These are phyloP conservation scores for Drosophila recens DNA, from an alignment of 2,888 invertebrate species.

Conservation along the genomic window DNA sequence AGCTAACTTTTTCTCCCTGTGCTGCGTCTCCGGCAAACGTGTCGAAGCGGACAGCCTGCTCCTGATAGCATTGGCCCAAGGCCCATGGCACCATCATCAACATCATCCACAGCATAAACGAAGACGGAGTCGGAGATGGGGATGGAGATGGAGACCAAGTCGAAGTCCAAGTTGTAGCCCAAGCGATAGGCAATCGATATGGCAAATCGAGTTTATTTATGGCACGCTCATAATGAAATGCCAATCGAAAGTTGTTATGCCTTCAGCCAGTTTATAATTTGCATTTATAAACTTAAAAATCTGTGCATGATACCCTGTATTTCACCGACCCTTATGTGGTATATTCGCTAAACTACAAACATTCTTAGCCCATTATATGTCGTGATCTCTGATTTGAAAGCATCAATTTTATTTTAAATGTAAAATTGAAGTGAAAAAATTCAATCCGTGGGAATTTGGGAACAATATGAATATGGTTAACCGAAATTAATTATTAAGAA, in stretches of 20 bases:
- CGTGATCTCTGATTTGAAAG: too few species aligned
- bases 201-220: constrained; percentile 74
- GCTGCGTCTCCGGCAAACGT: constrained; percentile 13
- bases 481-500: too few species aligned
- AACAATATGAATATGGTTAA: too few species aligned
- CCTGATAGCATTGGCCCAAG: constrained; percentile 53
- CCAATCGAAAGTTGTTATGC: constrained; percentile 73
- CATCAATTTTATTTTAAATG: too few species aligned
- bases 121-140: too few species aligned
- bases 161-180: neutral
- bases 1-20: constrained; percentile 38
- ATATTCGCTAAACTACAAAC: neutral
- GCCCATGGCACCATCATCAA: constrained; percentile 15
- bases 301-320: constrained; percentile 41
- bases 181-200: constrained; percentile 28
- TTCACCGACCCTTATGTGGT: neutral
- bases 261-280: constrained; percentile 71
- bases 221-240: constrained; percentile 71
- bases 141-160: too few species aligned
- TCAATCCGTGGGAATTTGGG: too few species aligned
- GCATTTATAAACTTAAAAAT: constrained; percentile 73
- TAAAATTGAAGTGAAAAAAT: too few species aligned
- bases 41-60: constrained; percentile 57
- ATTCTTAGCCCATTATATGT: too few species aligned
- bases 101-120: too few species aligned